Evolutionary conservation across 92 coral and sea anemone species (phyloP).

Genomic region (Porites cylindrica): DNA sequence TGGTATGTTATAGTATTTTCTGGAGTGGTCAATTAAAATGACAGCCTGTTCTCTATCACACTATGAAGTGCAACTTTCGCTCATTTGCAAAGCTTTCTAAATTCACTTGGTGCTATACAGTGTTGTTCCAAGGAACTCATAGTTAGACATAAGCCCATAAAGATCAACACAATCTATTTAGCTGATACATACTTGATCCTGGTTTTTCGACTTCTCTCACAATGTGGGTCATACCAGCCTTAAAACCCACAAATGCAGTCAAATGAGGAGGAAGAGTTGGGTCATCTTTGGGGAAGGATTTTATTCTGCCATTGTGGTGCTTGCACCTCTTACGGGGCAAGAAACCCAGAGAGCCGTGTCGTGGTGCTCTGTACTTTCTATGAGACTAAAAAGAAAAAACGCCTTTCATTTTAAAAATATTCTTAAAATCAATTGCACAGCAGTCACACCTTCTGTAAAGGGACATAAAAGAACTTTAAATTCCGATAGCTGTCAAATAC

Average conservation of each 20-base stretch:
- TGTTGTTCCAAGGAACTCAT: too few species aligned
- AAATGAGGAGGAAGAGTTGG: constrained; percentile 94
- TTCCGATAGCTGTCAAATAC: too few species aligned
- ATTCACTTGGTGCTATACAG: too few species aligned
- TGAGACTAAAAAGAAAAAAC: constrained; percentile 81
- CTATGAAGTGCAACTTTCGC: too few species aligned
- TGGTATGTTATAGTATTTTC: too few species aligned
- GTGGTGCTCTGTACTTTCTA: constrained; percentile 98
- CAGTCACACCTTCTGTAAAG: too few species aligned
- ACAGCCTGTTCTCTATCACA: too few species aligned
- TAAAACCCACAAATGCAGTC: constrained; percentile 98
- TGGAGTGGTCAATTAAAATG: too few species aligned
- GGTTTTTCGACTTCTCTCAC: constrained; percentile 99
- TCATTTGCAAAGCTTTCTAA: too few species aligned
- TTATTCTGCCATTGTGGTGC: constrained; percentile 95
- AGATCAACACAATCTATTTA: not conserved
- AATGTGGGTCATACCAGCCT: constrained; percentile 99
- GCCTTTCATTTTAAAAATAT: not conserved
- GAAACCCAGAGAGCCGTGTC: constrained; percentile 99
- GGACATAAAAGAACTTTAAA: too few species aligned
- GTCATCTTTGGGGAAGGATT: constrained; percentile 98
- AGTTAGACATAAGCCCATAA: too few species aligned
- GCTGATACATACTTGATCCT: constrained; percentile 91
- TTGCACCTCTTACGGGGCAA: constrained; percentile 97
- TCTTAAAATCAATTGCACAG: not conserved